phyloP scores from a whole-genome alignment of 2,888 invertebrate species.

The Pachymerium ferrugineum region DNA sequence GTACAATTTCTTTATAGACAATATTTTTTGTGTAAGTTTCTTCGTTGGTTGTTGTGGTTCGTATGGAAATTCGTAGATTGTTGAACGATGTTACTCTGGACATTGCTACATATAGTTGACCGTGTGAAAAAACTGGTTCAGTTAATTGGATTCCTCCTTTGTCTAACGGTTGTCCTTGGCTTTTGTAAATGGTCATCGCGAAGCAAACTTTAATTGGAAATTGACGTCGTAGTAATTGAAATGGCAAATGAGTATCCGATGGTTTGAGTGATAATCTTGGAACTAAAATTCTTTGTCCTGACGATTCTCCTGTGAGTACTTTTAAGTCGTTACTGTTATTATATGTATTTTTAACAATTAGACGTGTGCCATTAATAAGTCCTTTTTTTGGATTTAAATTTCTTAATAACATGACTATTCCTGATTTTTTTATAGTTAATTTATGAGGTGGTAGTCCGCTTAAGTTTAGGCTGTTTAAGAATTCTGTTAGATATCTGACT shows the following conservation, averaged over 20 bases:
- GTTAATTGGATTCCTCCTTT: not conserved
- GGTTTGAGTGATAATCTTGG: not conserved
- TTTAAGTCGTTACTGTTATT: too few species aligned
- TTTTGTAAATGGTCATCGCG: not conserved
- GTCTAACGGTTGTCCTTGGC: not conserved
- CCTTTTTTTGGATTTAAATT: not conserved
- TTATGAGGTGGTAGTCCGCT: not conserved
- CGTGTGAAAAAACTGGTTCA: not conserved
- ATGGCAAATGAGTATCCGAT: not conserved
- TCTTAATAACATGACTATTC: not conserved
- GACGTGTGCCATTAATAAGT: not conserved
- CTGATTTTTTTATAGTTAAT: not conserved
- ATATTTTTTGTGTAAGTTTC: not conserved
- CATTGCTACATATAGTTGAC: not conserved
- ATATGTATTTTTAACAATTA: not conserved
- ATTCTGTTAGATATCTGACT: not conserved
- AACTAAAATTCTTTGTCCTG: not conserved
- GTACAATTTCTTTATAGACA: not conserved
- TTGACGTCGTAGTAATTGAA: not conserved
- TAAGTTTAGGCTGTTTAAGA: not conserved
- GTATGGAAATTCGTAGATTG: not conserved
- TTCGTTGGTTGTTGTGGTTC: not conserved
- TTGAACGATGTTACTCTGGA: not conserved
- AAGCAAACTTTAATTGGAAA: not conserved
- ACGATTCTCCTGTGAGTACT: too few species aligned